phyloP scores from a whole-genome alignment of 2,888 invertebrate genomes.

The Notocelia uddmanniana region DNA sequence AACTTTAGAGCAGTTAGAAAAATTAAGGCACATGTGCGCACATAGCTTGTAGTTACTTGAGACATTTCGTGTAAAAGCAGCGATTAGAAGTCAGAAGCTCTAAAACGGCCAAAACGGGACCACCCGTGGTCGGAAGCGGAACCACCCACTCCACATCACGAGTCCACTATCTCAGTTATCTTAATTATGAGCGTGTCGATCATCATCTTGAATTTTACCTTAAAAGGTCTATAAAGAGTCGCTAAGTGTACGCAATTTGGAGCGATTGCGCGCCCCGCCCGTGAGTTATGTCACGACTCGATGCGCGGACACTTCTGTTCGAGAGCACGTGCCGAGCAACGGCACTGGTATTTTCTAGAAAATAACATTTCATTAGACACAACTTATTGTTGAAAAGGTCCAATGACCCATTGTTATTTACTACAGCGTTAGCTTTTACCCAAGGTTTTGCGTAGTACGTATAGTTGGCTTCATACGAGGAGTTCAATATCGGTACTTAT shows the following conservation, averaged over 20 bases:
- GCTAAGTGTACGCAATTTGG: conserved; percentile 83
- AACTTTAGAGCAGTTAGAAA: background rate
- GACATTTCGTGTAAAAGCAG: conserved; percentile 1
- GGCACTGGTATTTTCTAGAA: conserved; percentile 27
- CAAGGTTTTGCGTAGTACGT: background rate
- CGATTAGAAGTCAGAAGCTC: conserved; percentile 58
- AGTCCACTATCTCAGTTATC: conserved; percentile 75
- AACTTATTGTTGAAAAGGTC: conserved; percentile 12
- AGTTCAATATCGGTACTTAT: too few species aligned
- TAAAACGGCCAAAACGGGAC: conserved; percentile 63
- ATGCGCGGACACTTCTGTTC: conserved; percentile 78
- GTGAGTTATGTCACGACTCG: conserved; percentile 78
- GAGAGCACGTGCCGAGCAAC: conserved; percentile 39
- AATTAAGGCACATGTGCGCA: background rate
- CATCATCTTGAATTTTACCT: conserved; percentile 84
- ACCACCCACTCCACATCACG: conserved; percentile 83
- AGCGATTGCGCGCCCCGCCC: conserved; percentile 65
- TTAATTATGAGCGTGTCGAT: conserved; percentile 85
- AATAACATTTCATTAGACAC: conserved; percentile 14
- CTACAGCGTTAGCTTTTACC: background rate
- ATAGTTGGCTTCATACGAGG: background rate
- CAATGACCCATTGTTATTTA: conserved; percentile 11
- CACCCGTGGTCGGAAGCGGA: conserved; percentile 82
- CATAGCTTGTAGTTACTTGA: background rate
- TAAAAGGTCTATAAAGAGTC: conserved; percentile 85